Percentiles rank a stretch among this genome's conserved stretches.
phyloP scores from a whole-genome alignment of 2,888 invertebrate species.

The Ophion obscuratus region DNA sequence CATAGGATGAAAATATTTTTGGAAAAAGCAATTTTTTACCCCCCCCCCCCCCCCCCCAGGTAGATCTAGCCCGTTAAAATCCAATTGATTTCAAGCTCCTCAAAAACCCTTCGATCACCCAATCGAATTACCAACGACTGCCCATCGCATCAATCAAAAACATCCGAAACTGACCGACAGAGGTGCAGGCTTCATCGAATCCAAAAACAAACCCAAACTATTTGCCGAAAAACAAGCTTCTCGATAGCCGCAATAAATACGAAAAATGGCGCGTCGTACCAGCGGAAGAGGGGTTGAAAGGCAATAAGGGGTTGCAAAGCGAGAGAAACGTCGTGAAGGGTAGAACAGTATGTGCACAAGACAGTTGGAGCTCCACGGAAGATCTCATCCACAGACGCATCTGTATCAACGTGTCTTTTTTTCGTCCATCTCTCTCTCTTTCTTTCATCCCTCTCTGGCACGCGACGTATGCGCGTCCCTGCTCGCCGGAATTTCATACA shows the following conservation, averaged over 20 bases:
- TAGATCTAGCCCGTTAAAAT: too few species aligned
- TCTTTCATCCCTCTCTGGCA: constrained; percentile 13
- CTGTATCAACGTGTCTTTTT: constrained; percentile 40
- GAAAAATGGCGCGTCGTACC: neutral
- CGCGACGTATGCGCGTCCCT: constrained; percentile 16
- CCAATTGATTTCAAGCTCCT: too few species aligned
- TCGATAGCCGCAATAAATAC: neutral
- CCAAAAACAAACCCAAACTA: neutral
- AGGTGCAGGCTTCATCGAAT: too few species aligned
- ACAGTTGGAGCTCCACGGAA: constrained; percentile 34
- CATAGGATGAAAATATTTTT: too few species aligned
- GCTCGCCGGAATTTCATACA: constrained; percentile 69
- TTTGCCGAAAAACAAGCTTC: neutral
- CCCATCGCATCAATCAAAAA: too few species aligned
- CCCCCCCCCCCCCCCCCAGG: too few species aligned
- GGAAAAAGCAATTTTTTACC: too few species aligned
- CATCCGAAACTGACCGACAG: too few species aligned
- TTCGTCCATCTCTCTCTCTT: constrained; percentile 23
- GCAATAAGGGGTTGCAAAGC: constrained; percentile 27
- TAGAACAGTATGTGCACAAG: constrained; percentile 8
- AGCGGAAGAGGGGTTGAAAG: neutral
- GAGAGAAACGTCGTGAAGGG: constrained; percentile 25
- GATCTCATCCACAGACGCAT: constrained; percentile 48
- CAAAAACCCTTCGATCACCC: too few species aligned
- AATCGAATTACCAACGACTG: too few species aligned